A percentile compares a stretch with the other conserved stretches of the same genome.
phyloP scores from a whole-genome alignment of 2,888 invertebrate species.

The Nezara viridula region DNA sequence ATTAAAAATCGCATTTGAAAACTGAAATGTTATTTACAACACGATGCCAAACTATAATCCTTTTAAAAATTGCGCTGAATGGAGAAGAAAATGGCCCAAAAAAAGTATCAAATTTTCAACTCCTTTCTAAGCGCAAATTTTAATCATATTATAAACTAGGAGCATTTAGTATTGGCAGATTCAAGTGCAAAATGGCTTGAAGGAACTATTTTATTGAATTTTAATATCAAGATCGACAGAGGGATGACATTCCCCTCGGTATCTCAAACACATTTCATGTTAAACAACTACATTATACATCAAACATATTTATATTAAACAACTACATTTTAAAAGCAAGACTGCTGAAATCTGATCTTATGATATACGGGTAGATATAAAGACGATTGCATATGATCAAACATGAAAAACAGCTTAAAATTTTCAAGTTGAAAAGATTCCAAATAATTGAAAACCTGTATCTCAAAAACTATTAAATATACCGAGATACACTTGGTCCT shows the following conservation, averaged over 20 bases:
- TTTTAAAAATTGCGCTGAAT: background rate
- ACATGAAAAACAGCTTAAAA: no score
- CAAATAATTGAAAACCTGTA: no score
- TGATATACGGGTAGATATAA: no score
- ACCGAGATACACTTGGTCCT: no score
- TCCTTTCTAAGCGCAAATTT: background rate
- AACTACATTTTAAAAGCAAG: no score
- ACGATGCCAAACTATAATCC: conserved; percentile 6
- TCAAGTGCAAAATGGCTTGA: background rate
- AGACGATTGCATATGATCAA: no score
- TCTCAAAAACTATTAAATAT: no score
- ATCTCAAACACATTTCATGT: no score
- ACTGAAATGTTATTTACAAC: background rate
- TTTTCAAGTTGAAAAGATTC: no score
- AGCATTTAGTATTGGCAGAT: background rate
- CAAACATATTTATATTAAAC: no score
- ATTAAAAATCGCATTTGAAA: background rate
- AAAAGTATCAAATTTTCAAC: background rate
- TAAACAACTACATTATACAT: no score
- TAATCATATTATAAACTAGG: background rate
- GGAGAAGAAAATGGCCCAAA: conserved; percentile 30
- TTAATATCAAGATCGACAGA: background rate
- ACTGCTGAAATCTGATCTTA: no score
- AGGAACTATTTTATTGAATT: background rate
- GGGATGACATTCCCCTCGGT: background rate